Evolutionary conservation across 2,113 vertebrate species (phyloP).

Genomic region (Amphilophus citrinellus): DNA sequence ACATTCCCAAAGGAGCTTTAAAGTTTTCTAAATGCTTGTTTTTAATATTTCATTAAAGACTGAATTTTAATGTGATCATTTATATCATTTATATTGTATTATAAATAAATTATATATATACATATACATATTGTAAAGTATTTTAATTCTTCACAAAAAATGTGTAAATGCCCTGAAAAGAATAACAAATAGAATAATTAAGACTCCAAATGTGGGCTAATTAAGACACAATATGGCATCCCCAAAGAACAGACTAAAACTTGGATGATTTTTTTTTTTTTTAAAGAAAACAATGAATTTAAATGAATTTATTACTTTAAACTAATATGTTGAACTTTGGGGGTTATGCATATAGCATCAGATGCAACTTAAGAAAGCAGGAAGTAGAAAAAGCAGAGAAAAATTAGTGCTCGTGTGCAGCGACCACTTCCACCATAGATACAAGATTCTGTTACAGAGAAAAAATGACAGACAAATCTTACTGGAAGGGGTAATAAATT

Average conservation of each 20-base stretch:
- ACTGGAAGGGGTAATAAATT: constrained; percentile 34
- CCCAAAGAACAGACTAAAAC: not conserved
- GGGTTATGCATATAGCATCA: constrained; percentile 12
- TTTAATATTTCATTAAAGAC: not conserved
- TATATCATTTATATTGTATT: no score
- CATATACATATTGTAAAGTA: not conserved
- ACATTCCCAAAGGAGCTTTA: not conserved
- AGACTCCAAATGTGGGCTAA: constrained; percentile 9
- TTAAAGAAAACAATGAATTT: not conserved
- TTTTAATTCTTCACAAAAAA: not conserved
- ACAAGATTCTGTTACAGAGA: constrained; percentile 16
- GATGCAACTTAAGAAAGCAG: constrained; percentile 16
- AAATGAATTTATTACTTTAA: constrained; percentile 36
- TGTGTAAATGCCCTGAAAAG: not conserved
- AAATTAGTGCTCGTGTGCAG: constrained; percentile 26
- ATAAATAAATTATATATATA: no score
- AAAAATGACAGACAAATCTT: constrained; percentile 34
- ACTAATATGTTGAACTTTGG: constrained; percentile 6
- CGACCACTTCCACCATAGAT: not conserved
- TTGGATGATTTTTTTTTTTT: not conserved
- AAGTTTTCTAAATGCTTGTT: not conserved
- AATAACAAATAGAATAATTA: not conserved
- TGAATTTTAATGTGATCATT: not conserved
- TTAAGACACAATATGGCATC: constrained; percentile 8
- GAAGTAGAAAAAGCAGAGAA: constrained; percentile 8